Evolutionary conservation across 2,888 invertebrate species (phyloP), one percentile per base, ranked within the genome.

Genomic region (Heteromyza rotundicornis): DNA sequence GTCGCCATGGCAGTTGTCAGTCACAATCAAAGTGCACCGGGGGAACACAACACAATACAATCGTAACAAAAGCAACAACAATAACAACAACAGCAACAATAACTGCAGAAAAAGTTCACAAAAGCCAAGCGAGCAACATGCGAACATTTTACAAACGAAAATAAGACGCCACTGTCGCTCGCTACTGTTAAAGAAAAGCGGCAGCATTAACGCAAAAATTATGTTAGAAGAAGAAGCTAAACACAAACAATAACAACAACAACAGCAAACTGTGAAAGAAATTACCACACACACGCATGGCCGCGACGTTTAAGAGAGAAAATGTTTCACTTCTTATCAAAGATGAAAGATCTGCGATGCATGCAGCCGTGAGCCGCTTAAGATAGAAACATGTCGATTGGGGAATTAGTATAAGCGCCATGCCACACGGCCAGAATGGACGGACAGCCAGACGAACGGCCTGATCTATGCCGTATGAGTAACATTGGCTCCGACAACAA

Each of bases 301-400:
- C 2, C 19, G 47, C 47, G 20, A 5, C 40, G 40, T n/a, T 40
- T n/a, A 14, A 40, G 20, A 5, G 19, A 47, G 3, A 47, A 47
- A 47, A 47, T n/a, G 17, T 47, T 47, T 47, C 20, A 47, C 20
- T 20, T 5, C 47, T 47, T 47, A 47, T 47, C 47, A 47, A 19
- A 17, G 20, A 19, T 47, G 20, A 47, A 47, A 47, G 19, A 47
- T 47, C 59, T 36, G 20, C 49, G 1, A 16, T 40, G 52, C 22
- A 53, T 19, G 56, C 54, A 24, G n/a, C 36, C 65, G 56, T 72
- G 68, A 73, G 73, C 70, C 77, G 76, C 72, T 77, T 70, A 64
- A 74, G 77, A 79, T 78, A 76, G 73, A 75, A 79, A 75, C 79
- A 77, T 72, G 77, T 74, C 78, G 79, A 78, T 77, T 79, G 77